phyloP scores from a whole-genome alignment of 2,888 invertebrate genomes.

The Blastobasis adustella region DNA sequence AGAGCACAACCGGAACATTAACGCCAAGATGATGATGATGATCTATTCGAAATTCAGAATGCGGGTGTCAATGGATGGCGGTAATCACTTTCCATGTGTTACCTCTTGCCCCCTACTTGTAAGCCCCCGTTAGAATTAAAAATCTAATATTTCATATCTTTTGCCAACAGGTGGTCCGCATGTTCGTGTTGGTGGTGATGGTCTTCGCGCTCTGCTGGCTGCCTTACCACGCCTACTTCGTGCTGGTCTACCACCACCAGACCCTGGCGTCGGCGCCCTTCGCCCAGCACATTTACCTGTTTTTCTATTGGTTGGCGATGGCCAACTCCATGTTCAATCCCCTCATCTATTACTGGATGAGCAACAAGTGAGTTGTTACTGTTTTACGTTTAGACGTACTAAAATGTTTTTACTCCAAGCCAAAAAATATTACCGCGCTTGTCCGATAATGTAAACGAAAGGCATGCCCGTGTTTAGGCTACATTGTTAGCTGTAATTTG shows the following conservation, averaged over 20 bases:
- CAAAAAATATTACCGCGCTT: no score
- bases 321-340: slow-evolving; percentile 95
- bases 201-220: slow-evolving; percentile 92
- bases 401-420: no score
- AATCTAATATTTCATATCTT: background rate
- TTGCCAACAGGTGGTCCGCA: slow-evolving; percentile 83
- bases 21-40: no score
- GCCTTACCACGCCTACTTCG: slow-evolving; percentile 90
- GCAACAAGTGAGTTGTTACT: slow-evolving; percentile 78
- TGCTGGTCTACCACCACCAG: slow-evolving; percentile 77
- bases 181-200: slow-evolving; percentile 89
- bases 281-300: slow-evolving; percentile 88
- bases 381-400: background rate
- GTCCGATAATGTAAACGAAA: no score
- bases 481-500: no score
- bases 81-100: no score
- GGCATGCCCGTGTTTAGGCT: no score
- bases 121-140: no score
- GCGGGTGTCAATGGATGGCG: no score
- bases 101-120: no score
- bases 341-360: slow-evolving; percentile 95
- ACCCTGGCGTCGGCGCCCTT: slow-evolving; percentile 80
- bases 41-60: no score
- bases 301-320: slow-evolving; percentile 94
- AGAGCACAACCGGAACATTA: no score